Conservation (phyloP, 1,140 invertebrate genomes). For the Macrobrachium nipponense region DNA sequence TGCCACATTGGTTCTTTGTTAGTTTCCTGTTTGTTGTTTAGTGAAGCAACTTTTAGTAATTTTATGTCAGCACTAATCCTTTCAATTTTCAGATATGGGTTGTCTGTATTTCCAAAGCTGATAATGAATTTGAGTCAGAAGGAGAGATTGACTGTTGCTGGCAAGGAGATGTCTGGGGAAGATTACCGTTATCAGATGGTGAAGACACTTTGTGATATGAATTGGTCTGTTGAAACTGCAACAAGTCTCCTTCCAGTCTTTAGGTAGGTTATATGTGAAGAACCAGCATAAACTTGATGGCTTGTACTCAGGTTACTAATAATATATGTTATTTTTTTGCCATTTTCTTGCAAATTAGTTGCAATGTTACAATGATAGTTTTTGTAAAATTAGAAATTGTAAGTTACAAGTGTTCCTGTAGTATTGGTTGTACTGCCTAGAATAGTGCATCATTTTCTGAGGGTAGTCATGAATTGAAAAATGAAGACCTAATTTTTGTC, state of each 20-base stretch:
- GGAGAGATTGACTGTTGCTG: slow-evolving; percentile 39
- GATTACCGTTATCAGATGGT: slow-evolving; percentile 54
- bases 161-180: slow-evolving; percentile 39
- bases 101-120: slow-evolving; percentile 49
- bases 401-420: too few species aligned
- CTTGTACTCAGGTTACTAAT: not conserved
- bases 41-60: too few species aligned
- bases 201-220: slow-evolving; percentile 46
- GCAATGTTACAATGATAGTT: too few species aligned
- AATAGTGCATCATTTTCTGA: too few species aligned
- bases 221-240: slow-evolving; percentile 47
- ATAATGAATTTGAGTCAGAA: slow-evolving; percentile 39
- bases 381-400: too few species aligned
- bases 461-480: too few species aligned
- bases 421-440: too few species aligned
- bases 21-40: too few species aligned
- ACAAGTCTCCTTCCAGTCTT: slow-evolving; percentile 50
- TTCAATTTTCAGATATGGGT: slow-evolving; percentile 42
- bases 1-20: too few species aligned
- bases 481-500: too few species aligned
- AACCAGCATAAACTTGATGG: not conserved
- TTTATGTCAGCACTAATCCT: too few species aligned
- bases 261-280: slow-evolving; percentile 28
- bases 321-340: not conserved
- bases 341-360: too few species aligned